Conservation (phyloP, 2,888 invertebrate species). For the Trachelus tabidus region DNA sequence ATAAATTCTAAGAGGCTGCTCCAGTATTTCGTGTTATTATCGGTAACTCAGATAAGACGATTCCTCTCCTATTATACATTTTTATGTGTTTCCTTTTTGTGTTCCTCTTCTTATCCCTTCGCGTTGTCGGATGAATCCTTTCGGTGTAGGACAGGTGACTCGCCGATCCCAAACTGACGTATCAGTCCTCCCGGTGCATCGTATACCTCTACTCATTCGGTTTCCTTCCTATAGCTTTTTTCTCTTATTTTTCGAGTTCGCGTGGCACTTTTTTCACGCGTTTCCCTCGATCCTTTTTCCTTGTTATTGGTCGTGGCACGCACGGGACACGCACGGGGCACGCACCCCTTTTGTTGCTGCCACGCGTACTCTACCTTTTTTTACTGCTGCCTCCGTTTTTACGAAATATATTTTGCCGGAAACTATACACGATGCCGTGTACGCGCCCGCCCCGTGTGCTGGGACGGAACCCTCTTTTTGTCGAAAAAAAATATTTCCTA, state of each 20-base stretch:
- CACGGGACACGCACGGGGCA: conserved; percentile 15
- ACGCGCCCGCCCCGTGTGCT: conserved; percentile 27
- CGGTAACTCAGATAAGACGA: too few species aligned
- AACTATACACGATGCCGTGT: conserved; percentile 17
- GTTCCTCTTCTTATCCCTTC: too few species aligned
- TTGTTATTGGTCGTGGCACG: neutral
- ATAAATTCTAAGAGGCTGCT: too few species aligned
- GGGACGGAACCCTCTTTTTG: conserved; percentile 19
- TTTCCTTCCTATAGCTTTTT: neutral
- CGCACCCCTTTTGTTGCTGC: conserved; percentile 33
- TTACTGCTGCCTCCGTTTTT: conserved; percentile 23
- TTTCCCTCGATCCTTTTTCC: neutral
- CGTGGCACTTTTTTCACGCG: conserved; percentile 19
- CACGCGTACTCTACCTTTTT: conserved; percentile 24
- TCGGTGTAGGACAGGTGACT: too few species aligned
- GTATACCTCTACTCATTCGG: too few species aligned
- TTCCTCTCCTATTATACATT: too few species aligned
- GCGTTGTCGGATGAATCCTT: too few species aligned
- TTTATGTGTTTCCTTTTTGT: too few species aligned
- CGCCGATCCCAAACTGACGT: too few species aligned
- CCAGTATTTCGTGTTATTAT: too few species aligned
- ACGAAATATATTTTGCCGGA: conserved; percentile 22
- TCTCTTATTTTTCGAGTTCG: conserved; percentile 20
- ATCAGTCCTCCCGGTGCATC: too few species aligned
- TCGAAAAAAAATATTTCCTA: conserved; percentile 6